phyloP scores from a whole-genome alignment of 2,113 vertebrate species.

The Camelus bactrianus region DNA sequence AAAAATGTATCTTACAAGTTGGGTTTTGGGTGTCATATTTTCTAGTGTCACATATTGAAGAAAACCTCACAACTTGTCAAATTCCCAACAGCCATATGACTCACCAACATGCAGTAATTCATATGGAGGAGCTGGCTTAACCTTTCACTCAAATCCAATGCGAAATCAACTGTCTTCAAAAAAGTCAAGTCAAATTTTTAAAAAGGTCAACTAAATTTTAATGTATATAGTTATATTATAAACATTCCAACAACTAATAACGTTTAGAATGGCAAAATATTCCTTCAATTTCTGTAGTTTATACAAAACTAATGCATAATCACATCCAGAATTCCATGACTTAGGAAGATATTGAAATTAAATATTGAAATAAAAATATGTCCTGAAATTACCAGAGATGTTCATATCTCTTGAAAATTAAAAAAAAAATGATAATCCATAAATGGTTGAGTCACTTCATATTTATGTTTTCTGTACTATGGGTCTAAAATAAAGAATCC shows the following conservation, averaged over 20 bases:
- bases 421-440: constrained; percentile 19
- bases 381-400: not conserved
- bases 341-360: constrained; percentile 20
- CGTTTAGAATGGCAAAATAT: constrained; percentile 38
- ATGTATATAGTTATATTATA: not conserved
- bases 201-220: constrained; percentile 48
- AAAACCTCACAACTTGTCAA: constrained; percentile 69
- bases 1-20: constrained; percentile 58
- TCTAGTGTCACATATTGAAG: constrained; percentile 47
- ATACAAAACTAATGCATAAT: constrained; percentile 38
- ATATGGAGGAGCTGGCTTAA: constrained; percentile 41
- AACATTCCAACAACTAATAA: constrained; percentile 32
- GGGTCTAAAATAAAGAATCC: not conserved
- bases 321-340: not conserved
- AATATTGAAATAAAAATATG: constrained; percentile 22
- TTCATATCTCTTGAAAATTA: constrained; percentile 51
- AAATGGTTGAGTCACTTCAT: not conserved
- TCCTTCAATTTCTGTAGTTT: constrained; percentile 35
- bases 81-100: constrained; percentile 46
- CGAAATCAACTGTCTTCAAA: constrained; percentile 59
- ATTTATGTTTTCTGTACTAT: not conserved
- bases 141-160: constrained; percentile 51
- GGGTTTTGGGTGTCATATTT: constrained; percentile 57
- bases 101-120: constrained; percentile 55
- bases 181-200: constrained; percentile 54